Evolutionary conservation across 2,888 invertebrate species (phyloP), one percentile per base, ranked within the genome.

Genomic region (Aspidiotus destructor): DNA sequence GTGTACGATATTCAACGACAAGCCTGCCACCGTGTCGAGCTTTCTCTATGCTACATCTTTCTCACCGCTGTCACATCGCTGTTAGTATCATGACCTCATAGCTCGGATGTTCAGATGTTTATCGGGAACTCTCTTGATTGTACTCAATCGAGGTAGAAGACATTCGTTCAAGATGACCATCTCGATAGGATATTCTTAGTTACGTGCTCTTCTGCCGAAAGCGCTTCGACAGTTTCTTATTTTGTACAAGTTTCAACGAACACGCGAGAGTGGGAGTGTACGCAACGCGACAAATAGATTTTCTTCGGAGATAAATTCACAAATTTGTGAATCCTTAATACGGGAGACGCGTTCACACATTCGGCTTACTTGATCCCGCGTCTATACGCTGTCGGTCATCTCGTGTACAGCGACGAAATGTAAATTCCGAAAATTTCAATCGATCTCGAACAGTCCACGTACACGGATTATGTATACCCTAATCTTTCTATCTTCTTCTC

Each of bases 71-170:
- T 28, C 28, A 28, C 28, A 28, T 28, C 28, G 28, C 28, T 28
- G 28, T 28, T 28, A 28, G 28, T 28, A 28, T 28, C 28, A 28
- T 28, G 28, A 28, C 28, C 28, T 28, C 28, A 1, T 28, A 28
- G 28, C 28, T 28, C 28, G 28, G 28, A 28, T n/a, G 48, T 48
- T 48, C 48, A 48, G 48, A 48, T 48, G n/a, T 6, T 48, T 48
- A 48, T 48, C 48, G 10, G 48, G 6, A 48, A 48, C 11, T n/a
- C 11, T n/a, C 11, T 11, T 13, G 10, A 11, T 11, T 48, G 48
- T 48, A 48, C 48, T 48, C 48, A n/a, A 48, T 48, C 48, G 48
- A 48, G 11, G 48, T 48, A n/a, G 48, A 48, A 48, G 48, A 48
- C 48, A n/a, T 48, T 48, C 48, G 10, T n/a, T n/a, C 11, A 48